Evolutionary conservation across 2,113 vertebrate genomes (phyloP).

Genomic region (Acrocephalus kingi): DNA sequence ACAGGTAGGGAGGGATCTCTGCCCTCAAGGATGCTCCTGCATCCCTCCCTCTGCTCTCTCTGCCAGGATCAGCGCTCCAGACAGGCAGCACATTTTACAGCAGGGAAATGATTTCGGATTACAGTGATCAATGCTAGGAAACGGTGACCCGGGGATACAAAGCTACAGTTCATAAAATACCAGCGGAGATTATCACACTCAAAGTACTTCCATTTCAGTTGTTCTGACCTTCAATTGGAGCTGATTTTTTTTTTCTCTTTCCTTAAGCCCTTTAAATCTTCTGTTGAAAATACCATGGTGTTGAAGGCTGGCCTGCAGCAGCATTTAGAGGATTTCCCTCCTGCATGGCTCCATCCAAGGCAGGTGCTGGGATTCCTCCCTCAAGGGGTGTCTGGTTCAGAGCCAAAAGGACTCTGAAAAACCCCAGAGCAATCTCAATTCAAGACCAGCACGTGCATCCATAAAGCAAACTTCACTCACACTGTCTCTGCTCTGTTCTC

Average conservation of each 20-base stretch:
- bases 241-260: not conserved
- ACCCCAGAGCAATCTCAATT: not conserved
- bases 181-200: not conserved
- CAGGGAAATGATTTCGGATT: not conserved
- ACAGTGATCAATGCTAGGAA: not conserved
- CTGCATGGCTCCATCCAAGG: not conserved
- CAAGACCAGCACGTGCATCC: not conserved
- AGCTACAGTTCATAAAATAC: constrained; percentile 7
- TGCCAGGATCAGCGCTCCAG: not conserved
- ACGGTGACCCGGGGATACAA: not conserved
- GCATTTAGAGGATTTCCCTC: not conserved
- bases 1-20: not conserved
- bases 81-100: not conserved
- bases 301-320: not conserved
- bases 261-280: not conserved
- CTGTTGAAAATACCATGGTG: not conserved
- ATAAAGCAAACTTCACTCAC: not conserved
- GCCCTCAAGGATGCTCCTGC: not conserved
- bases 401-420: not conserved
- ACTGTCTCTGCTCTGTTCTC: not conserved
- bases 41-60: rapidly evolving
- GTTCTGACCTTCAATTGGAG: not conserved
- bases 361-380: not conserved
- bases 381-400: not conserved
- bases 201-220: not conserved